phyloP scores from a whole-genome alignment of 1,140 invertebrate genomes.

The Drosophila kanapiae region DNA sequence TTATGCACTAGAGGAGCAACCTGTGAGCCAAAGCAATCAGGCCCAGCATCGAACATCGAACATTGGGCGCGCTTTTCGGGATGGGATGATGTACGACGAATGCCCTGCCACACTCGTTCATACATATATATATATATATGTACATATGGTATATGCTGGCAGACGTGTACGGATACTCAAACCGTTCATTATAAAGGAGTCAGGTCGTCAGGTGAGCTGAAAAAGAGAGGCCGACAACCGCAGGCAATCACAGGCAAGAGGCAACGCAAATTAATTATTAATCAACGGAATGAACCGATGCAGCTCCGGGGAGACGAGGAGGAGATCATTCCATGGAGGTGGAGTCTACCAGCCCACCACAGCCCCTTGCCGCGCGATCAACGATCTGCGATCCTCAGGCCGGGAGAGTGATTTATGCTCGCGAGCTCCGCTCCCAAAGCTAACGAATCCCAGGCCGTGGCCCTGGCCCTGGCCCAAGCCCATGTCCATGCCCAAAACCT shows the following conservation, averaged over 20 bases:
- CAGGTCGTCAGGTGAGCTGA: conserved; percentile 70
- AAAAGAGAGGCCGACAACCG: conserved; percentile 40
- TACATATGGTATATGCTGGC: not conserved
- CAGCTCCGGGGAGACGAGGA: conserved; percentile 5
- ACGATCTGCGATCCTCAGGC: conserved; percentile 46
- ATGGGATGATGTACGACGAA: conserved; percentile 80
- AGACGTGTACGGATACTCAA: conserved; percentile 32
- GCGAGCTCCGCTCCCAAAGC: conserved; percentile 65
- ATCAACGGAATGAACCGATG: conserved; percentile 75
- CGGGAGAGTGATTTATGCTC: conserved; percentile 76
- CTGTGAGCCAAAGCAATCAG: conserved; percentile 78
- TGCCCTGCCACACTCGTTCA: conserved; percentile 67
- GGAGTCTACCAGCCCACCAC: conserved; percentile 38
- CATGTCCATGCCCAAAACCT: conserved; percentile 19
- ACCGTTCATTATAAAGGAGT: conserved; percentile 84
- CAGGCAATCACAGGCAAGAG: conserved; percentile 62
- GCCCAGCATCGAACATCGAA: conserved; percentile 35
- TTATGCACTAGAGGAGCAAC: conserved; percentile 68
- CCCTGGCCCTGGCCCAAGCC: conserved; percentile 22
- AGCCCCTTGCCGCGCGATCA: conserved; percentile 33
- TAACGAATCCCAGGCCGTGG: conserved; percentile 63
- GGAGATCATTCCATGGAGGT: conserved; percentile 26
- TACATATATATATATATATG: not conserved
- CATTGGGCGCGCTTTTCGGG: conserved; percentile 59
- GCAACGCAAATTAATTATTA: conserved; percentile 84